Conservation (phyloP, 2,888 invertebrate species). For the Conistra vaccinii region DNA sequence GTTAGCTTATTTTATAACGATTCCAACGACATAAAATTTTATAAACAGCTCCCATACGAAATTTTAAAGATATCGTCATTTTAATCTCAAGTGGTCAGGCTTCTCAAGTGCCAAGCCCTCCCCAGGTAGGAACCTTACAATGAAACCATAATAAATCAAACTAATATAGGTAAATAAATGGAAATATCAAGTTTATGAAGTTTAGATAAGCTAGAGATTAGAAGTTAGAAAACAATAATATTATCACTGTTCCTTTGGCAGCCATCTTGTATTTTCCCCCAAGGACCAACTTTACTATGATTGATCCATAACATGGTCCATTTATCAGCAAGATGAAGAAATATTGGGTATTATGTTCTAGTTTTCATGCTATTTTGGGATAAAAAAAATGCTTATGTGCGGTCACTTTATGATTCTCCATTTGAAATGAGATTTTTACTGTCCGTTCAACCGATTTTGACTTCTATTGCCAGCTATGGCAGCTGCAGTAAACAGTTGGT, state of each 20-base stretch:
- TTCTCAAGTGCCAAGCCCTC: too few species aligned
- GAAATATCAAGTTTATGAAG: not conserved
- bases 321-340: conserved; percentile 38
- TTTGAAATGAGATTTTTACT: too few species aligned
- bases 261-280: conserved; percentile 31
- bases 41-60: too few species aligned
- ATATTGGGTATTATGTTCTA: conserved; percentile 5
- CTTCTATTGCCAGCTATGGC: too few species aligned
- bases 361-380: not conserved
- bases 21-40: too few species aligned
- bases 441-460: too few species aligned
- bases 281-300: conserved; percentile 28
- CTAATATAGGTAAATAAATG: not conserved
- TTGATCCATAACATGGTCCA: conserved; percentile 35
- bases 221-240: conserved; percentile 15
- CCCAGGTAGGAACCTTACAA: too few species aligned
- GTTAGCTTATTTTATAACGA: too few species aligned
- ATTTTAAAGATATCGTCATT: too few species aligned
- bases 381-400: not conserved
- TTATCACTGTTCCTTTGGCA: not conserved
- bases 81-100: too few species aligned
- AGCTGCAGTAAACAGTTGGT: too few species aligned
- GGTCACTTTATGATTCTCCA: too few species aligned
- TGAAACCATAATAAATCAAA: not conserved
- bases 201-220: not conserved